These are phyloP conservation scores for Columba guinea DNA, from an alignment of 2,797 vertebrate species.

Conservation along the genomic window DNA sequence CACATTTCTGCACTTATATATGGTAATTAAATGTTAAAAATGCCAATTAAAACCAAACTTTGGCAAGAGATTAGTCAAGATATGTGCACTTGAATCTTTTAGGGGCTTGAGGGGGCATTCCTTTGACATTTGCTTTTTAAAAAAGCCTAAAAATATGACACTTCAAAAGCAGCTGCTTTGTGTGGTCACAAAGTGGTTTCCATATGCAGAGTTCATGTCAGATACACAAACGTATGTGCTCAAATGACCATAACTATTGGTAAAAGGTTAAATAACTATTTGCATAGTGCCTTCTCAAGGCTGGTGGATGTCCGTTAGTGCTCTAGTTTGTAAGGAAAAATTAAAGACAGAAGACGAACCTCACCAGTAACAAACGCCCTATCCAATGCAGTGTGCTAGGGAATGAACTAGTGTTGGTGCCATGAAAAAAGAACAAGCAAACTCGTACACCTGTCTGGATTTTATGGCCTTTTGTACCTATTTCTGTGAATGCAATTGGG, in stretches of 20 bases:
- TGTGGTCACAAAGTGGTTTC: neutral
- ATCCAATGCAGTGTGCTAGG: neutral
- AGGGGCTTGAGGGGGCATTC: neutral
- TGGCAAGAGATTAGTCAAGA: constrained; percentile 52
- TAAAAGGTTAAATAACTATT: neutral
- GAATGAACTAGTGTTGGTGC: neutral
- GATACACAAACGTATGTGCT: neutral
- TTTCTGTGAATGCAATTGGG: neutral
- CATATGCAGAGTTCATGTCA: neutral
- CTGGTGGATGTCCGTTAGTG: neutral
- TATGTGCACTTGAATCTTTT: neutral
- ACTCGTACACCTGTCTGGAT: neutral
- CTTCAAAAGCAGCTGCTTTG: constrained; percentile 38
- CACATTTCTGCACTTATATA: constrained; percentile 25
- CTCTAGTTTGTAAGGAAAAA: neutral
- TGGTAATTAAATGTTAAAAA: constrained; percentile 50
- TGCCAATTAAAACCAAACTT: constrained; percentile 46
- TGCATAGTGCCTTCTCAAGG: neutral
- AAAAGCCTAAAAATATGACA: neutral
- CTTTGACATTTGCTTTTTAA: neutral
- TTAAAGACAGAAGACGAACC: neutral
- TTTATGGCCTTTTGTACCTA: neutral
- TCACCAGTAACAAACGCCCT: neutral
- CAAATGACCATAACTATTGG: neutral
- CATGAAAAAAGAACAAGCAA: neutral